Percentiles rank a stretch among this genome's conserved stretches.
phyloP scores from a whole-genome alignment of 2,888 invertebrate species.

The Alentia gelatinosa region DNA sequence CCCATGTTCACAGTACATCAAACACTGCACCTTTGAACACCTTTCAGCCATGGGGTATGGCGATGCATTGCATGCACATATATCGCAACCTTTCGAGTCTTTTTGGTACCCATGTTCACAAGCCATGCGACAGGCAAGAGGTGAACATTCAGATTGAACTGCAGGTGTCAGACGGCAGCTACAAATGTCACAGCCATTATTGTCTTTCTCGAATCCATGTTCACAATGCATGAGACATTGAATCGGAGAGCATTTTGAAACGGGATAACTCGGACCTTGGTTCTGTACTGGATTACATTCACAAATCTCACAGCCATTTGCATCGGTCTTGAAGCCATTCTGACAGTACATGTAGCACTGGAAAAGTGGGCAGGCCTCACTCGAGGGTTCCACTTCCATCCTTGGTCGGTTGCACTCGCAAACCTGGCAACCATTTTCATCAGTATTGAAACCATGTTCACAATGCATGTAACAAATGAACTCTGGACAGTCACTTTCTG shows the following conservation, averaged over 20 bases:
- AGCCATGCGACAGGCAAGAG: not conserved
- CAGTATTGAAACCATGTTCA: not conserved
- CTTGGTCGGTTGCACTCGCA: not conserved
- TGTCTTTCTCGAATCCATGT: slow-evolving; percentile 42
- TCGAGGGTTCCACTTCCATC: not conserved
- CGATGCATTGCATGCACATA: not conserved
- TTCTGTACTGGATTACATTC: slow-evolving; percentile 10
- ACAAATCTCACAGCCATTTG: slow-evolving; percentile 52
- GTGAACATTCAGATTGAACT: not conserved
- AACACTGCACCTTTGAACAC: slow-evolving; percentile 38
- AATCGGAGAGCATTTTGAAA: not conserved
- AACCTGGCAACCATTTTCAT: not conserved
- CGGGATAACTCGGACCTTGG: not conserved
- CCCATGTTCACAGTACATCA: slow-evolving; percentile 38
- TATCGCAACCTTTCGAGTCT: not conserved
- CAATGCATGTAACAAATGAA: slow-evolving; percentile 41
- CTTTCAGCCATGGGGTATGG: not conserved
- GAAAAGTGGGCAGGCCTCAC: not conserved
- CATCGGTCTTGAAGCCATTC: slow-evolving; percentile 56
- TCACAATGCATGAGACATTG: slow-evolving; percentile 43
- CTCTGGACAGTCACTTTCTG: not conserved
- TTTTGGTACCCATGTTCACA: not conserved
- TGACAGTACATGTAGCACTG: slow-evolving; percentile 52
- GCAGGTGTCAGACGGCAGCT: not conserved
- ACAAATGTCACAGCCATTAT: slow-evolving; percentile 53